phyloP scores from a whole-genome alignment of 2,888 invertebrate genomes.

The Platerodrilus igneus region DNA sequence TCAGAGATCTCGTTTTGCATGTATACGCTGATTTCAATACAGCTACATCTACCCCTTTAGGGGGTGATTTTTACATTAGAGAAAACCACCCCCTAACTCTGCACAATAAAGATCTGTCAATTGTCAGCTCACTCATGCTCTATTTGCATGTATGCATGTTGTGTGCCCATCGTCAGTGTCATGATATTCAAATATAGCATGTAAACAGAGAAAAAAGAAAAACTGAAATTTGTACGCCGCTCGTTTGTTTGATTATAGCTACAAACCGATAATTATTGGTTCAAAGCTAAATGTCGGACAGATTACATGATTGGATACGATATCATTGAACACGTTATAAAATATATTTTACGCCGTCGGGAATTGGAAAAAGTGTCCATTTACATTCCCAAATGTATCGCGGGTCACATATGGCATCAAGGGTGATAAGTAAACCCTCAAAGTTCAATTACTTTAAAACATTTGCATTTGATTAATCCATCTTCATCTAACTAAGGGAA shows the following conservation, averaged over 20 bases:
- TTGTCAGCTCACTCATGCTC: constrained; percentile 41
- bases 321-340: no score
- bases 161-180: no score
- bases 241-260: no score
- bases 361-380: constrained; percentile 14
- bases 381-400: constrained; percentile 13
- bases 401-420: constrained; percentile 16
- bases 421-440: constrained; percentile 14
- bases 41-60: constrained; percentile 40
- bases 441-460: constrained; percentile 7
- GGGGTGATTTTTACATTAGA: constrained; percentile 44
- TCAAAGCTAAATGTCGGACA: no score
- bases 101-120: constrained; percentile 46
- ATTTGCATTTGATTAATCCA: no score
- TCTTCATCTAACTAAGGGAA: no score
- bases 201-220: no score
- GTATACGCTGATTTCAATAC: constrained; percentile 43
- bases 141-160: constrained; percentile 38
- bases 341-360: constrained; percentile 7
- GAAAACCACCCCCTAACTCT: constrained; percentile 26
- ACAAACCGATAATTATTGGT: no score
- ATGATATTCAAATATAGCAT: no score
- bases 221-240: no score
- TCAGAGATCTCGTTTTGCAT: constrained; percentile 30
- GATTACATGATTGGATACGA: no score